Percentiles rank a stretch among this genome's conserved stretches.
These are phyloP conservation scores for Tonatia bakeri DNA, from an alignment of 2,113 vertebrate species.

Conservation along the genomic window DNA sequence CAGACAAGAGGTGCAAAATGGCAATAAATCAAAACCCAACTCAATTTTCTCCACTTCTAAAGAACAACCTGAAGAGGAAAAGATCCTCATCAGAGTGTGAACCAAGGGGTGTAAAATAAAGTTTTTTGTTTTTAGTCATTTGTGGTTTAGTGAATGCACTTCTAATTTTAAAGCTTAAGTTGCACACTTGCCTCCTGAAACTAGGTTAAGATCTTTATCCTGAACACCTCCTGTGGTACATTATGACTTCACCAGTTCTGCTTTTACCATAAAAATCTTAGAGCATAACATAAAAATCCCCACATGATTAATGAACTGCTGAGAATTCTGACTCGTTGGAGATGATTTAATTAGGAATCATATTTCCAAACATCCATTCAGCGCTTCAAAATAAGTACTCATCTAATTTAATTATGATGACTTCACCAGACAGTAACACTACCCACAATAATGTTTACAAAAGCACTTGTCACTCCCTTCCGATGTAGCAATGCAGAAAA, in stretches of 20 bases:
- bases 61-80: not conserved
- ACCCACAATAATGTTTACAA: slow-evolving; percentile 62
- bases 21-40: slow-evolving; percentile 20
- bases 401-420: slow-evolving; percentile 59
- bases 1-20: not conserved
- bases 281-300: slow-evolving; percentile 44
- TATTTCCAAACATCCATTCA: slow-evolving; percentile 56
- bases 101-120: not conserved
- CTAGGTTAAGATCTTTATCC: not conserved
- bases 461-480: slow-evolving; percentile 64
- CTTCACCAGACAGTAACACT: slow-evolving; percentile 56
- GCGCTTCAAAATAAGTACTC: slow-evolving; percentile 54
- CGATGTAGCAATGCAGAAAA: slow-evolving; percentile 61
- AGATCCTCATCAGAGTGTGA: not conserved
- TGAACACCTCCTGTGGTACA: not conserved
- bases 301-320: slow-evolving; percentile 67
- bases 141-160: slow-evolving; percentile 5
- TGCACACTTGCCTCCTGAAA: not conserved
- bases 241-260: slow-evolving; percentile 39
- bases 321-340: slow-evolving; percentile 48
- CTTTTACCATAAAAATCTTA: slow-evolving; percentile 47
- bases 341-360: slow-evolving; percentile 52
- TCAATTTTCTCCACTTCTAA: not conserved
- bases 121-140: not conserved
- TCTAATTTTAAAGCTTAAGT: not conserved